Conservation (phyloP, 2,113 vertebrate species). For the Sterna hirundo region DNA sequence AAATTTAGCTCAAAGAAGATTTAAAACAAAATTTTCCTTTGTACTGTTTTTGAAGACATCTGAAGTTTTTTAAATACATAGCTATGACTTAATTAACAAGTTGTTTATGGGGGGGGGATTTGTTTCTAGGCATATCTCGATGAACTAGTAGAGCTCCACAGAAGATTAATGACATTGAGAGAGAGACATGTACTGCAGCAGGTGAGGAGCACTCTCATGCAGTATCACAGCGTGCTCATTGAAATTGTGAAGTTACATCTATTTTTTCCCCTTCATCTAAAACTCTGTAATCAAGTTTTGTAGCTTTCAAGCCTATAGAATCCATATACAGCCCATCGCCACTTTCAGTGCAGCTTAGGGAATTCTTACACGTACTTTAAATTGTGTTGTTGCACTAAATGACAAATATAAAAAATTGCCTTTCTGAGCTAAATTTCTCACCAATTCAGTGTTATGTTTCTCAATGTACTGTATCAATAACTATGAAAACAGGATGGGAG, state of each 20-base stretch:
- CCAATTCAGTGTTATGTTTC: neutral
- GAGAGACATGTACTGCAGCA: constrained; percentile 95
- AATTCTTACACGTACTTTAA: neutral
- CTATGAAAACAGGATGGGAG: neutral
- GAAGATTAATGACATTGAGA: constrained; percentile 93
- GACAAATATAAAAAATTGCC: neutral
- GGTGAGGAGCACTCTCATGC: constrained; percentile 76
- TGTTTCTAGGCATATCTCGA: constrained; percentile 90
- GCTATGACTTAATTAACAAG: constrained; percentile 31
- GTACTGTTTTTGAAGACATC: neutral
- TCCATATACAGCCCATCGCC: neutral
- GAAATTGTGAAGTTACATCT: neutral
- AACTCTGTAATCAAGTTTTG: neutral
- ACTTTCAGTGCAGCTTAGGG: neutral
- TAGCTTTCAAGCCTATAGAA: neutral
- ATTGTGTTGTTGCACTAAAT: neutral
- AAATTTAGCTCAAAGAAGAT: neutral
- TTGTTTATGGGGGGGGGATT: neutral
- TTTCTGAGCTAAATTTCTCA: neutral
- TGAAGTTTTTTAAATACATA: neutral
- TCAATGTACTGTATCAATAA: neutral
- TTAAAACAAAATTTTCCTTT: neutral
- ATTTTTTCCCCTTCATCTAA: neutral
- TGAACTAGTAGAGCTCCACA: constrained; percentile 96
- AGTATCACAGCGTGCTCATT: neutral